These are phyloP conservation scores for Aphis craccivora DNA, from an alignment of 1,140 invertebrate genomes.

Conservation along the genomic window DNA sequence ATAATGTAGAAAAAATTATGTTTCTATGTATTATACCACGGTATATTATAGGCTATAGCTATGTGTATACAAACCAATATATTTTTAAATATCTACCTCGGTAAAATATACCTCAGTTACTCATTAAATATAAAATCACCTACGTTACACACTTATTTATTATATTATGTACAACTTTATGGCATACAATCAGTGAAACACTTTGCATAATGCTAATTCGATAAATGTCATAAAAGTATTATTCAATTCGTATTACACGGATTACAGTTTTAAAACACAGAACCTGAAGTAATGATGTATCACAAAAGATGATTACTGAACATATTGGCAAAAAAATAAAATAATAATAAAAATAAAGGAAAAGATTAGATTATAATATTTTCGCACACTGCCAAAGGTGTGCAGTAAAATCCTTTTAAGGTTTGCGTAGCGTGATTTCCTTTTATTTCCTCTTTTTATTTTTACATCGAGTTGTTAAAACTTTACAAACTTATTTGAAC, in stretches of 20 bases:
- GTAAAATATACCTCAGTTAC: background rate
- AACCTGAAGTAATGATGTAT: background rate
- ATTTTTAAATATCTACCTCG: background rate
- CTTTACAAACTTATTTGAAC: conserved; percentile 51
- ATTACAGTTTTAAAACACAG: background rate
- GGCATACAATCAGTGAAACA: background rate
- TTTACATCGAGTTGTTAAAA: conserved; percentile 42
- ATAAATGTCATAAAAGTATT: background rate
- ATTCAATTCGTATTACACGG: background rate
- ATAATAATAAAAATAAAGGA: background rate
- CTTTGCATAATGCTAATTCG: background rate
- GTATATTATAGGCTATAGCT: background rate
- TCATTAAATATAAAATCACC: background rate
- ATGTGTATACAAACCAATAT: background rate
- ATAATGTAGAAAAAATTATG: background rate
- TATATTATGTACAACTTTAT: background rate
- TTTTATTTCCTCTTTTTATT: conserved; percentile 35
- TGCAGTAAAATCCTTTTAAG: conserved; percentile 5
- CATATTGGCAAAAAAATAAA: background rate
- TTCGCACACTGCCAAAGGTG: background rate
- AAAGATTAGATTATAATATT: background rate
- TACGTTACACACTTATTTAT: background rate
- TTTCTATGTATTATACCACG: background rate
- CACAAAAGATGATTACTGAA: background rate
- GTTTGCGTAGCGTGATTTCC: conserved; percentile 4